Percentiles rank a stretch among this genome's conserved stretches.
phyloP scores from a whole-genome alignment of 2,797 vertebrate genomes.

The Rhinatrema bivittatum region DNA sequence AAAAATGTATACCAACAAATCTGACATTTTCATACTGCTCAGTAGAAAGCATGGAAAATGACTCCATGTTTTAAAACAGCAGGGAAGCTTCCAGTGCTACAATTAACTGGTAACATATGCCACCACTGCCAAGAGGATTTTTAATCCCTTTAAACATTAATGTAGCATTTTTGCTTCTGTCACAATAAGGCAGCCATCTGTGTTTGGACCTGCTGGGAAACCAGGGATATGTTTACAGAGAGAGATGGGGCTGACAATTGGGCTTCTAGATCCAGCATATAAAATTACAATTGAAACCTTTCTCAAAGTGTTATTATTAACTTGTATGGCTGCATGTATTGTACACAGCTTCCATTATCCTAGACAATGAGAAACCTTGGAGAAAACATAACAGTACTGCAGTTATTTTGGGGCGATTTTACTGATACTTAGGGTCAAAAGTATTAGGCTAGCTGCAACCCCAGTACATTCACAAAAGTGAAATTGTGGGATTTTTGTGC shows the following conservation, averaged over 20 bases:
- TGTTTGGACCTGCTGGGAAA: slow-evolving; percentile 62
- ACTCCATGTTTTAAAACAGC: slow-evolving; percentile 64
- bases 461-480: no score
- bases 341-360: slow-evolving; percentile 15
- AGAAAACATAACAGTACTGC: no score
- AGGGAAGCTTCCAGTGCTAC: slow-evolving; percentile 60
- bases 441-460: no score
- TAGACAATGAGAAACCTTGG: no score
- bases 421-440: no score
- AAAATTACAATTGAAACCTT: slow-evolving; percentile 40
- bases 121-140: slow-evolving; percentile 63
- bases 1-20: slow-evolving; percentile 50
- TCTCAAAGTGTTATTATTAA: slow-evolving; percentile 31
- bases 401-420: no score
- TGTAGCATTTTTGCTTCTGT: slow-evolving; percentile 67
- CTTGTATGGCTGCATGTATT: slow-evolving; percentile 6
- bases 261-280: slow-evolving; percentile 27
- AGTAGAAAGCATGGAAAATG: slow-evolving; percentile 51
- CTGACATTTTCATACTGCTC: slow-evolving; percentile 53
- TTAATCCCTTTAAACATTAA: slow-evolving; percentile 70
- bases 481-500: no score
- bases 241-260: slow-evolving; percentile 25
- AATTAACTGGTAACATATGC: slow-evolving; percentile 78
- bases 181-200: slow-evolving; percentile 68
- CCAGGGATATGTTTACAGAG: slow-evolving; percentile 42